Evolutionary conservation across 2,797 vertebrate species (phyloP).

Genomic region (Arremon aurantiirostris): DNA sequence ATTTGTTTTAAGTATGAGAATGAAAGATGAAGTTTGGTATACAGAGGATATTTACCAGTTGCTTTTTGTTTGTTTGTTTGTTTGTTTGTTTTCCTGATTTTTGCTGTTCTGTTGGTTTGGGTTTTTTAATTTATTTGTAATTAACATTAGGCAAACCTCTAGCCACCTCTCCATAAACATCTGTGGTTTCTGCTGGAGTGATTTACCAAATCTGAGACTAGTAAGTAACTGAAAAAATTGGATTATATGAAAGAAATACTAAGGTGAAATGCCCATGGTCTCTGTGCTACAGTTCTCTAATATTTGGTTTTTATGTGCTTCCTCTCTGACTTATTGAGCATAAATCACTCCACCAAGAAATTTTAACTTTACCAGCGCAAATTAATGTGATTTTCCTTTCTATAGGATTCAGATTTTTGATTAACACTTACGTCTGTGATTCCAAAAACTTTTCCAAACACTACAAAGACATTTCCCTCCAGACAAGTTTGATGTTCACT

Average conservation of each 20-base stretch:
- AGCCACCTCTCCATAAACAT: rapidly evolving
- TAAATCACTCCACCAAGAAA: not conserved
- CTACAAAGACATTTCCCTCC: not conserved
- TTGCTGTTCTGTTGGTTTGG: not conserved
- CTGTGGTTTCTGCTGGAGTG: not conserved
- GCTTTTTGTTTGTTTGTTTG: not conserved
- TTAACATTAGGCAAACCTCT: not conserved
- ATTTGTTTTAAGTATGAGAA: not conserved
- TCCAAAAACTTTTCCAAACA: not conserved
- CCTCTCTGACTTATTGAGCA: not conserved
- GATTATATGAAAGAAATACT: not conserved
- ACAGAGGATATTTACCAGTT: not conserved
- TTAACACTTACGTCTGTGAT: not conserved
- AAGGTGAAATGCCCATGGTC: not conserved
- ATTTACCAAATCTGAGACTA: not conserved
- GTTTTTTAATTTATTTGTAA: not conserved
- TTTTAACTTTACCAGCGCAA: not conserved
- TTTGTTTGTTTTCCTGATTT: not conserved
- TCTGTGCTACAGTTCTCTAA: not conserved
- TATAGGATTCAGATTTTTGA: not conserved
- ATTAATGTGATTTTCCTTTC: not conserved
- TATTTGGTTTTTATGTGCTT: rapidly evolving
- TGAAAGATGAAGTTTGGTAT: not conserved
- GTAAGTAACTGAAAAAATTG: not conserved
- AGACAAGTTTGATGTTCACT: not conserved